Evolutionary conservation across 2,888 invertebrate species (phyloP), one percentile per base, ranked within the genome.

Genomic region (Stratiomys singularior): DNA sequence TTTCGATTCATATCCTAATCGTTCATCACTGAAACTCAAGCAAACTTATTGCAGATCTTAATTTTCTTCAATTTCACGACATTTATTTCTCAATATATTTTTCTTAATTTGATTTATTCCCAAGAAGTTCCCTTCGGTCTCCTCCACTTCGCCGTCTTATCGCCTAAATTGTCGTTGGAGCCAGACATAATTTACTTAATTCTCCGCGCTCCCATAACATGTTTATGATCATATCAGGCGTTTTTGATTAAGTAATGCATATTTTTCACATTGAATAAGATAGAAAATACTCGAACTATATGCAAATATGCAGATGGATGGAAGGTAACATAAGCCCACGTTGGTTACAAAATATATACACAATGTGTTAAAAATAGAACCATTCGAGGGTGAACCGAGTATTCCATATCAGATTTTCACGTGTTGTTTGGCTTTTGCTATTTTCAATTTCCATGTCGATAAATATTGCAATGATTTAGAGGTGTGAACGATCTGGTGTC

Each of bases 341-440:
- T 9, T 9, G 56, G n/a, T 72, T 72, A 72, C 71, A 72, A 72
- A 72, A 72, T 30, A n/a, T 56, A 37, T 37, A 9, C 37, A 37
- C 37, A 37, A 37, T 37, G 30, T 72, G 71, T 56, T 52, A 56
- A 72, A 72, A 52, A 66, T 66, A 66, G 66, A 37, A 25, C 27
- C 71, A 72, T 23, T 72, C 28, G 52, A 72, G 71, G 71, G 71
- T 72, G 71, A 52, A 72, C 71, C 28, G 56, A 52, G 71, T 52
- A 72, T 27, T 47, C 4, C 52, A 72, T 72, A 72, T 72, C 56
- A 72, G 52, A 72, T 72, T 72, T 72, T 72, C 71, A 52, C 27
- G 23, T 46, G 27, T 52, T 27, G 71, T 72, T 18, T 15, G 37
- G 37, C 3, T 37, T 37, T 63, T 63, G 63, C 25, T 15, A 63